Percentiles rank a stretch among this genome's conserved stretches.
These are phyloP conservation scores for Synanthedon tipuliformis DNA, from an alignment of 2,888 invertebrate genomes.

Conservation along the genomic window DNA sequence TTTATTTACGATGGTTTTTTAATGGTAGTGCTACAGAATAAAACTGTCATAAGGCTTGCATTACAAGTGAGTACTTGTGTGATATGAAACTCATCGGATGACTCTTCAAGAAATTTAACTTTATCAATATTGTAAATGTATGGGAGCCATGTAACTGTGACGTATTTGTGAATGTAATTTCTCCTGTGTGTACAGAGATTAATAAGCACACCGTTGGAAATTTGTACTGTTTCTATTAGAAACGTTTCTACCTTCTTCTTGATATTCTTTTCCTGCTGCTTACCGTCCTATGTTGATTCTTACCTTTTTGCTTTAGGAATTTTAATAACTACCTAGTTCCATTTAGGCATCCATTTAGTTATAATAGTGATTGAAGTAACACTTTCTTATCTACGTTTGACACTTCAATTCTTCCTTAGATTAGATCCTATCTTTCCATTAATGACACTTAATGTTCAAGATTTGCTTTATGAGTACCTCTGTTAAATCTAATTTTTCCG, in stretches of 20 bases:
- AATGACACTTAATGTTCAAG: slow-evolving; percentile 21
- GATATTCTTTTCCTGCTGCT: slow-evolving; percentile 14
- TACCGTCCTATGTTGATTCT: slow-evolving; percentile 12
- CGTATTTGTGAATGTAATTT: not conserved
- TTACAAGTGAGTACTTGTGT: slow-evolving; percentile 1
- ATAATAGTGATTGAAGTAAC: slow-evolving; percentile 10
- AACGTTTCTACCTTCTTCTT: slow-evolving; percentile 21
- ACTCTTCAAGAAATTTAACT: slow-evolving; percentile 1
- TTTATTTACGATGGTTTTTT: slow-evolving; percentile 3
- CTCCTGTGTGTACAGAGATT: slow-evolving; percentile 18
- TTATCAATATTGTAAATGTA: not conserved
- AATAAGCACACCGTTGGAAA: slow-evolving; percentile 8
- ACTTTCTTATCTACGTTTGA: slow-evolving; percentile 10
- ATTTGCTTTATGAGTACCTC: slow-evolving; percentile 6
- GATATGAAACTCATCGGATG: slow-evolving; percentile 3
- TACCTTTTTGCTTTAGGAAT: slow-evolving; percentile 27
- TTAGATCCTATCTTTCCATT: slow-evolving; percentile 24
- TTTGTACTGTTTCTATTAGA: not conserved
- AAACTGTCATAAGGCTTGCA: slow-evolving; percentile 6
- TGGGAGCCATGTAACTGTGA: slow-evolving; percentile 6
- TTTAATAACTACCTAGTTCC: slow-evolving; percentile 9
- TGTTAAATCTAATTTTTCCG: slow-evolving; percentile 19
- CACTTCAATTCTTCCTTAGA: slow-evolving; percentile 28
- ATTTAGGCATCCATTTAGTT: slow-evolving; percentile 7
- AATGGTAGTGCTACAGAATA: slow-evolving; percentile 4